Base-by-base conservation (phyloP, 2,113 vertebrate species). In the Accipiter cooperii region DNA sequence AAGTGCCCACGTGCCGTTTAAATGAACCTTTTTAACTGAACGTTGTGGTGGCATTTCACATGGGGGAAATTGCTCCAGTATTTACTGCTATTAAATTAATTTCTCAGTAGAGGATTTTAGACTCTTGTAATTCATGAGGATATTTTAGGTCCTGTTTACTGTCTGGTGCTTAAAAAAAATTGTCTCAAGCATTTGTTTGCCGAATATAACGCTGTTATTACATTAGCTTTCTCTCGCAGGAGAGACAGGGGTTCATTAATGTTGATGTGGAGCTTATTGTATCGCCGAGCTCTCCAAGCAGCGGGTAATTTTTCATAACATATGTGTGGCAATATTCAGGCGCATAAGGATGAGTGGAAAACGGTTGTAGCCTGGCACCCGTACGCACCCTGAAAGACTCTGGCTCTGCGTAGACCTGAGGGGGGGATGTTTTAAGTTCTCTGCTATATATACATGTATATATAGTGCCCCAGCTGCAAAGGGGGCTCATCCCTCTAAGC, bases 111-210 rank as follows among this genome's bases (percentile, higher is more conserved):
- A 83, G 93, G 91, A 88, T 97, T 97, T 94, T 71, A 96, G 83
- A 71, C 96, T 90, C 96, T 52, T 84, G 88, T 96, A 96, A 92
- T 97, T 95, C 95, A 97, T 88, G 95, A 94, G 96, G 98, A 93
- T 89, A 94, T 94, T 97, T 96, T 94, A 96, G 71, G 95, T 79
- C 93, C 96, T 93, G 91, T 97, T 97, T 97, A 97, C 97, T 97
- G 94, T 70, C 89, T 94, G 89, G 75, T 28, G 85, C 89, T 96
- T 96, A 65, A 97, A 97, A 96, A 77, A 96, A 97, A 96, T 69
- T 51, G 94, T 96, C 94, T 94, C 82, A 26, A 90, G 84, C 90
- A 77, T 96, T 97, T 95, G 95, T 96, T 97, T 97, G 85, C 94
- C 7, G 80, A 96, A 74, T 91, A 76, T 94, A 97, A 97, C 47